Evolutionary conservation across 2,797 vertebrate genomes (phyloP), one percentile per base, ranked within the genome.

Genomic region (Acanthornis magna): DNA sequence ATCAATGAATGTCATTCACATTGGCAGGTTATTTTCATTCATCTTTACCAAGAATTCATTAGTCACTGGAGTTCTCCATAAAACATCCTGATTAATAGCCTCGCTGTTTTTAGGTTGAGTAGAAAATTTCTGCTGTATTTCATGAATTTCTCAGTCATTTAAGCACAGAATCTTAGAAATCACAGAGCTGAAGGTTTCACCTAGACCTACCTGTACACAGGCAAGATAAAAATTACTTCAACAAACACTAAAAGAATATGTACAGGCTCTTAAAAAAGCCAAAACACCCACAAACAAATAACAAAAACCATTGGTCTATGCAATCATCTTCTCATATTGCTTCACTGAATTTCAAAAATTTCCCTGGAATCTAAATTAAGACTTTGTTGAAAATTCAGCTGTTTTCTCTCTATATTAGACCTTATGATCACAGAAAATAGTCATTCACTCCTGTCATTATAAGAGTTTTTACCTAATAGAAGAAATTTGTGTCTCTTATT

Each of bases 1-100:
- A 93, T 95, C 94, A 93, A 88, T 92, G 67, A 95, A 91, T 95
- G 85, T 32, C 80, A 95, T 92, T 97, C 85, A 96, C n/a, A 61
- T 83, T 87, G 68, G 5, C 45, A 83, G 70, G 38, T 83, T 95
- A 80, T 96, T 93, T 97, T 91, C 70, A 95, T 97, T 85, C 84
- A 85, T 95, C 86, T 97, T 96, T 93, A 93, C 71, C 32, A 93
- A 82, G 82, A 91, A 94, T 86, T 87, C 85, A 91, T 95, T 92
- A 93, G 58, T 96, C 91, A 96, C 60, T 95, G 74, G 21, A 94
- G 57, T 70, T 94, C 71, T 88, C 91, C 85, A 93, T 54, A 93
- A 94, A 93, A 86, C 73, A 90, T 38, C 17, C 73, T 96, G 81
- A 97, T 95, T 95, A 93, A 91, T 93, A 94, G 29, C 40, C 22